These are phyloP conservation scores for Chionomys nivalis DNA, from an alignment of 2,113 vertebrate genomes.

Conservation along the genomic window DNA sequence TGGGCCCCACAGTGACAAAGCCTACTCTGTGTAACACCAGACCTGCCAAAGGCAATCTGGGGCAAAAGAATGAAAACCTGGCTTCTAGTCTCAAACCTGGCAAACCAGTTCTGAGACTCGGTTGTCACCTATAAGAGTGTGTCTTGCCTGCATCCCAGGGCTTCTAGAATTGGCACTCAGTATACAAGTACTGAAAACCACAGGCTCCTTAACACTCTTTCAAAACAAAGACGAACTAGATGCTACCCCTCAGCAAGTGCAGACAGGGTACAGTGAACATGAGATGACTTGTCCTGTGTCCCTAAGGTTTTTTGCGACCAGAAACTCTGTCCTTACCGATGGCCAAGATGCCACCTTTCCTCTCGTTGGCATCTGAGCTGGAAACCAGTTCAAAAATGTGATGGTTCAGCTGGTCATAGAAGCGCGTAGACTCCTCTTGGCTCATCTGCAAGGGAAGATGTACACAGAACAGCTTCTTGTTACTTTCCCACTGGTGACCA, in stretches of 20 bases:
- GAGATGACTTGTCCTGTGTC: neutral
- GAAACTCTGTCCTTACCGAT: constrained; percentile 90
- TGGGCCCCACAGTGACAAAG: neutral
- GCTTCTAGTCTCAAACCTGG: neutral
- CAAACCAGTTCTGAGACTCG: neutral
- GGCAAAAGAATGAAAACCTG: neutral
- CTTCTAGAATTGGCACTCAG: neutral
- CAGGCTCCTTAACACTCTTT: neutral
- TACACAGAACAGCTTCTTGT: constrained; percentile 14
- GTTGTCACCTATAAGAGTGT: neutral
- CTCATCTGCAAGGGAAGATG: constrained; percentile 89
- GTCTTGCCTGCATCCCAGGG: neutral
- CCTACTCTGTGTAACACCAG: neutral
- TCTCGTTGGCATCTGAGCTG: constrained; percentile 98
- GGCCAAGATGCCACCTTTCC: constrained; percentile 98
- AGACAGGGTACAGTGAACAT: neutral
- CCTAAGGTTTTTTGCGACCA: neutral
- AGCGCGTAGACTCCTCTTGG: constrained; percentile 98
- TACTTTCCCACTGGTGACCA: neutral
- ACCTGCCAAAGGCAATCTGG: neutral
- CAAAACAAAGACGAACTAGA: neutral
- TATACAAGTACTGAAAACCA: neutral
- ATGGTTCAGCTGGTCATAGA: constrained; percentile 98
- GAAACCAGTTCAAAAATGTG: constrained; percentile 99
- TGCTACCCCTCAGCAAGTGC: neutral